Base-by-base conservation (phyloP, 2,113 vertebrate genomes). In the Marcusenius ussheri region DNA sequence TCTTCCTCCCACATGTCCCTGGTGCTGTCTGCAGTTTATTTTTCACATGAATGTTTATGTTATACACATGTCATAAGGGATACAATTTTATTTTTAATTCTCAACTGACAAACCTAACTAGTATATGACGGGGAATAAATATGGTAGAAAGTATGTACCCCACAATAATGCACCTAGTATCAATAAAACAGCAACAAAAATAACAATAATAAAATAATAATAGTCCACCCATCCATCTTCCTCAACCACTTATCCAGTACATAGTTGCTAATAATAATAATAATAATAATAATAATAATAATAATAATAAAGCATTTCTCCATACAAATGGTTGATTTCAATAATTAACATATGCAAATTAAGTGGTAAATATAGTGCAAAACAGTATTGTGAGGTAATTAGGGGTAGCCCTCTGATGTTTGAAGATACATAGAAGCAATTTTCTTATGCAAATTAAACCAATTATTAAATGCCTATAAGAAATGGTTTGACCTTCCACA, bases 341-440 rank as follows among this genome's bases (percentile, higher is more conserved):
- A 88, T 90, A 89, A 93, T 91, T 92, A 91, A 70, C 87, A 88
- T 90, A 58, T 77, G 89, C 49, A 90, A 89, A 91, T 89, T 15
- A 85, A 47, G 83, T 24, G 35, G 89, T 91, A 91, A 92, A 93
- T 93, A 92, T 91, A 86, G 91, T 58, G 88, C 19, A 58, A 39
- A 50, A 21, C 39, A 90, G 77, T 88, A 91, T 86, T 88, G 85
- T 92, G 80, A 91, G 89, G 88, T 91, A 91, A 92, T 94, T 92
- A 90, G 87, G 88, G 88, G 90, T 91, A 91, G 42, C 58, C 51
- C 83, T 91, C 89, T 91, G 91, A 92, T 92, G 92, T 92, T 88
- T 93, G 90, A 92, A 92, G 92, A 93, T 93, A 91, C 89, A 92
- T 91, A 93, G 91, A 93, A 91, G 91, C 91, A 92, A 93, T 93